phyloP scores from a whole-genome alignment of 2,888 invertebrate species.

The Synanthedon andrenaeformis region DNA sequence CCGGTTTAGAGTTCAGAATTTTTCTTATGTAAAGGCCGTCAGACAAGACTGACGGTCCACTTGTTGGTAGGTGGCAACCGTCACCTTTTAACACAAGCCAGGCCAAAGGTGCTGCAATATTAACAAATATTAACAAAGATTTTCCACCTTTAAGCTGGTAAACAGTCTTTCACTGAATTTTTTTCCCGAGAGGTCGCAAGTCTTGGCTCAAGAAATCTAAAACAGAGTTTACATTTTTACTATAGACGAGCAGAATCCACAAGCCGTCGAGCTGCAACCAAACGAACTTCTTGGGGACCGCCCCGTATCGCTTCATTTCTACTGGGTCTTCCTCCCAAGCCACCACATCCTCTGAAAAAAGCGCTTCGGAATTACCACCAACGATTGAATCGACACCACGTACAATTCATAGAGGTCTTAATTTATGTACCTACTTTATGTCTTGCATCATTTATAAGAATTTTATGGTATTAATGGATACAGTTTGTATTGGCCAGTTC shows the following conservation, averaged over 20 bases:
- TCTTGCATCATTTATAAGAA: not conserved
- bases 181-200: slow-evolving; percentile 56
- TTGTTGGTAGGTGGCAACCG: no score
- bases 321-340: slow-evolving; percentile 47
- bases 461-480: not conserved
- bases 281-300: slow-evolving; percentile 42
- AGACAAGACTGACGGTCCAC: no score
- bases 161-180: slow-evolving; percentile 55
- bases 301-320: slow-evolving; percentile 54
- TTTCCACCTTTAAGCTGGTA: no score
- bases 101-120: no score
- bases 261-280: slow-evolving; percentile 26
- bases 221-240: slow-evolving; percentile 66
- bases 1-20: not conserved
- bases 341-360: slow-evolving; percentile 53
- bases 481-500: no score
- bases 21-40: no score
- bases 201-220: slow-evolving; percentile 58
- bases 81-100: no score
- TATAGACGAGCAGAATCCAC: slow-evolving; percentile 43
- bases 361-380: slow-evolving; percentile 47
- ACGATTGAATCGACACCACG: slow-evolving; percentile 46
- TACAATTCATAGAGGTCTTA: slow-evolving; percentile 52
- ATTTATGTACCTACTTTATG: not conserved
- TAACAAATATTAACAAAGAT: no score